These are phyloP conservation scores for Ophion ellenae DNA, from an alignment of 2,888 invertebrate genomes.

Conservation along the genomic window DNA sequence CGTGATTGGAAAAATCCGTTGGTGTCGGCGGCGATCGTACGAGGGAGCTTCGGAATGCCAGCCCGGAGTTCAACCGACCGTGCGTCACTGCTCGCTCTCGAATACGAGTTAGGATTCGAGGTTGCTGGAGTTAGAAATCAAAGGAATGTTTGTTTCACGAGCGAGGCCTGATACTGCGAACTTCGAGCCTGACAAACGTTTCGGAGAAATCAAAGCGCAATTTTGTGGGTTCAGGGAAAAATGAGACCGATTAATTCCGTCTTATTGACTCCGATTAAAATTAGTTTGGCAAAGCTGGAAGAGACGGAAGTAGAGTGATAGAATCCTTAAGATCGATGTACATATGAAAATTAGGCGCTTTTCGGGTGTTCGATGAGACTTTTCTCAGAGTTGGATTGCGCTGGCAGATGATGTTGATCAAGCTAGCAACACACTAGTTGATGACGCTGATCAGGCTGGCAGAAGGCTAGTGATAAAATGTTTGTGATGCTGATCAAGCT, in stretches of 20 bases:
- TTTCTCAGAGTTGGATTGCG: neutral
- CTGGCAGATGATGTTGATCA: neutral
- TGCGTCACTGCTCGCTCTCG: neutral
- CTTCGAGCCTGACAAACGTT: neutral
- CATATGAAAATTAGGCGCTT: neutral
- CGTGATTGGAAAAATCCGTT: slow-evolving; percentile 22
- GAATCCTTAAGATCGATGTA: neutral
- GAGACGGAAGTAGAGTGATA: neutral
- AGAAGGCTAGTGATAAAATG: too few relatives aligned
- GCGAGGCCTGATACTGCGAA: neutral
- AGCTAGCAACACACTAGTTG: too few relatives aligned
- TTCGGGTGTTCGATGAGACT: neutral
- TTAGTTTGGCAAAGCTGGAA: neutral
- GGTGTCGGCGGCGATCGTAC: slow-evolving; percentile 10
- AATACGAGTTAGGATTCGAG: neutral
- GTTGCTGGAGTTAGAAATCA: neutral
- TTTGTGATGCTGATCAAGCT: too few relatives aligned
- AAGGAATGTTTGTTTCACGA: neutral
- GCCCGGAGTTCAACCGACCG: neutral
- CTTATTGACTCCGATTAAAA: too few relatives aligned
- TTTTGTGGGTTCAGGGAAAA: neutral
- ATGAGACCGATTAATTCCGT: neutral
- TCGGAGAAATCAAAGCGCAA: neutral
- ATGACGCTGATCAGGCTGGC: too few relatives aligned
- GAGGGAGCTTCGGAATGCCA: neutral